phyloP scores from a whole-genome alignment of 2,888 invertebrate genomes.

The Drosophila ustulata region DNA sequence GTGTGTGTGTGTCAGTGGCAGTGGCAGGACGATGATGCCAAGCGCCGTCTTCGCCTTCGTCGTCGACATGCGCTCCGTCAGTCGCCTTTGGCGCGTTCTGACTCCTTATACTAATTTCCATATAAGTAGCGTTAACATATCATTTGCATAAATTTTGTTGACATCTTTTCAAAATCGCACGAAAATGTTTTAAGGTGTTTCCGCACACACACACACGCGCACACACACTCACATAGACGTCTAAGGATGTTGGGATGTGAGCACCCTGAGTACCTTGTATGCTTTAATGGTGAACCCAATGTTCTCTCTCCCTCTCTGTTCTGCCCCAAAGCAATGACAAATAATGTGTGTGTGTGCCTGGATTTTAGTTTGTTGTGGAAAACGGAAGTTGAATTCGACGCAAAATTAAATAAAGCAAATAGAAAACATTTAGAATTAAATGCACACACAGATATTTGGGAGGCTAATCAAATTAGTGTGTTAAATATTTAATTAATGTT shows the following conservation, averaged over 20 bases:
- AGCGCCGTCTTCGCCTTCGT: conserved; percentile 5
- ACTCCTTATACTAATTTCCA: conserved; percentile 82
- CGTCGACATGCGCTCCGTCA: conserved; percentile 24
- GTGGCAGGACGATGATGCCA: conserved; percentile 35
- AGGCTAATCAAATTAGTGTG: conserved; percentile 36
- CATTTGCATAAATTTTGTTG: conserved; percentile 83
- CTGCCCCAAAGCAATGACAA: conserved; percentile 32
- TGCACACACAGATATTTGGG: conserved; percentile 13
- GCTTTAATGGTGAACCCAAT: conserved; percentile 36
- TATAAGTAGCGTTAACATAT: conserved; percentile 83
- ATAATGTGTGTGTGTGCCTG: conserved; percentile 17
- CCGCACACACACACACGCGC: conserved; percentile 46
- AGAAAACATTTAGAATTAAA: conserved; percentile 30
- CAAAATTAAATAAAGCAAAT: conserved; percentile 54
- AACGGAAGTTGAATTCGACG: conserved; percentile 39
- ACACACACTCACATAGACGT: conserved; percentile 26
- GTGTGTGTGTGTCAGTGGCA: conserved; percentile 35
- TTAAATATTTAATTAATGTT: conserved; percentile 35
- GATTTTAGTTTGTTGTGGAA: conserved; percentile 39
- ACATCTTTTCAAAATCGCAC: conserved; percentile 83
- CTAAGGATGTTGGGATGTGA: conserved; percentile 28
- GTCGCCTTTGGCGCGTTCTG: conserved; percentile 76
- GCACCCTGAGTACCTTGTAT: conserved; percentile 19
- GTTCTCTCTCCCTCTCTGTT: neutral
- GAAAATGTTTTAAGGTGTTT: conserved; percentile 82